Evolutionary conservation across 2,797 vertebrate species (phyloP).

Genomic region (Perdix hodgsoniae): DNA sequence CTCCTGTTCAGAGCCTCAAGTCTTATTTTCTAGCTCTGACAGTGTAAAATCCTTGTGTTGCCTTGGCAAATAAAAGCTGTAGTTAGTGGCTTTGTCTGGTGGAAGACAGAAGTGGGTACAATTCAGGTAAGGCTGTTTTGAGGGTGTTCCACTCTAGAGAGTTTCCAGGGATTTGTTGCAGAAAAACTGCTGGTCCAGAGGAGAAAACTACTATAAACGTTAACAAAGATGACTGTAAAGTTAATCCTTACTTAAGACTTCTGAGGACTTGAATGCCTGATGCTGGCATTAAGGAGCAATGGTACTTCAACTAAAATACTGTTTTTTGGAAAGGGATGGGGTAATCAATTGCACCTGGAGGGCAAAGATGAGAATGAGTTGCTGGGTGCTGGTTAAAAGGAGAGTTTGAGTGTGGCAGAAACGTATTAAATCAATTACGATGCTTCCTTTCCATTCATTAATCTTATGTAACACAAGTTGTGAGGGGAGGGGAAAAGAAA

Average conservation of each 20-base stretch:
- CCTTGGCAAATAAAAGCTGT: background rate
- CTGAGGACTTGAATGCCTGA: background rate
- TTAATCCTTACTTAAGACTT: background rate
- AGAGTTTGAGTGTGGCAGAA: background rate
- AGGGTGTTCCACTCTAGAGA: background rate
- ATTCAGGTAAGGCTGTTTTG: background rate
- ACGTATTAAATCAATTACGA: background rate
- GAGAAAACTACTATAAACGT: too few species aligned
- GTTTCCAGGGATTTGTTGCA: background rate
- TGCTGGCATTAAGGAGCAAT: background rate
- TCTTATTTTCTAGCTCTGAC: background rate
- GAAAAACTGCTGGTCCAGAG: background rate
- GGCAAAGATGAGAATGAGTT: background rate
- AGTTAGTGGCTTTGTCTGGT: constrained; percentile 46
- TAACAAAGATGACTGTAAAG: background rate
- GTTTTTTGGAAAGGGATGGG: background rate
- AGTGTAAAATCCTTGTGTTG: background rate
- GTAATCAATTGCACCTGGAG: background rate
- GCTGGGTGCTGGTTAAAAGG: background rate
- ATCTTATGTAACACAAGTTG: rapidly evolving
- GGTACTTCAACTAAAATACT: rapidly evolving
- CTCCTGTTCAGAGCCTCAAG: background rate
- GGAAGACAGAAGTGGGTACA: constrained; percentile 21
- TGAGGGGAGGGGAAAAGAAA: rapidly evolving
- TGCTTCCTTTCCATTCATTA: background rate